Conservation (phyloP, 2,113 vertebrate species). For the Neogale vison region DNA sequence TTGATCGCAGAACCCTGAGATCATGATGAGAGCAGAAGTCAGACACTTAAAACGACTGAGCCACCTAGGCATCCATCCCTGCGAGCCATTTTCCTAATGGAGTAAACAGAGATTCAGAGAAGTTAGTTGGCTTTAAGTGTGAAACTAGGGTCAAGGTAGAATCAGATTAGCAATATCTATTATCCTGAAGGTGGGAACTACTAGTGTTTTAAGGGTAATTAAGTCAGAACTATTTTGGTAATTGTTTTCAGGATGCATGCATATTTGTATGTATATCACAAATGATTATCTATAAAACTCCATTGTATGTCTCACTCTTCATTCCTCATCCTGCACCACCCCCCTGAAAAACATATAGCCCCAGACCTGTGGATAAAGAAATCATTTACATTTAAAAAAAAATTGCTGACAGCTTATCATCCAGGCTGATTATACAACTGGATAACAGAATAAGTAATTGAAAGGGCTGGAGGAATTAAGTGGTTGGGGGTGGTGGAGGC, state of each 20-base stretch:
- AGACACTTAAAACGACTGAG: neutral
- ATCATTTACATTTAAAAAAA: slow-evolving; percentile 34
- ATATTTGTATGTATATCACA: neutral
- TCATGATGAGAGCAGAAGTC: neutral
- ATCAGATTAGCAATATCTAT: neutral
- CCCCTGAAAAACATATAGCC: neutral
- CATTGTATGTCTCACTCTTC: neutral
- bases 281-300: neutral
- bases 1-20: neutral
- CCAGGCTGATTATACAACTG: neutral
- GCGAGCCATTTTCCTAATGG: neutral
- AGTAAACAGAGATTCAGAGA: neutral
- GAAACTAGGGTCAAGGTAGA: neutral
- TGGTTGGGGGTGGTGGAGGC: neutral
- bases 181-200: neutral
- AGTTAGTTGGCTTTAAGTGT: neutral
- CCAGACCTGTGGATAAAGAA: neutral
- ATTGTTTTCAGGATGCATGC: slow-evolving; percentile 24
- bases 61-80: too few relatives aligned
- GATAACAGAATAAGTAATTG: neutral
- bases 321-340: neutral
- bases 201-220: neutral
- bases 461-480: neutral
- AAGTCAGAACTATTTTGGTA: slow-evolving; percentile 28
- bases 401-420: neutral